phyloP scores from a whole-genome alignment of 2,113 vertebrate genomes.

The Carassius auratus region DNA sequence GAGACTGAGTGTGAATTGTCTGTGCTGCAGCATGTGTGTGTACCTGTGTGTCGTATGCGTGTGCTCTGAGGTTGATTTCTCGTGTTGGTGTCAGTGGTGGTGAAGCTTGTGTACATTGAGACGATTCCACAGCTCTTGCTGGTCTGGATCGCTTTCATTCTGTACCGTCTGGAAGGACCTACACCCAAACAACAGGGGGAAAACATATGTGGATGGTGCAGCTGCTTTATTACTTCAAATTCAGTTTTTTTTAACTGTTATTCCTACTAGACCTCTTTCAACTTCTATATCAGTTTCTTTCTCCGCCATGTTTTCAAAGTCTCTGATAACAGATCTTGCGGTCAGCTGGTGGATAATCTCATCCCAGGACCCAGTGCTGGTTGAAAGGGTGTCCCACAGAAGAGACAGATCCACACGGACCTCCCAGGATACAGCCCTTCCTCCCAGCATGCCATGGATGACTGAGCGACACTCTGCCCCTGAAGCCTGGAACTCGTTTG shows the following conservation, averaged over 20 bases:
- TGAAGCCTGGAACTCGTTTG: conserved; percentile 58
- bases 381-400: conserved; percentile 67
- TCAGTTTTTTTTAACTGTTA: not conserved
- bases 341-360: conserved; percentile 88
- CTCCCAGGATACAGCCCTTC: conserved; percentile 89
- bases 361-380: conserved; percentile 71
- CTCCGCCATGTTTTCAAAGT: conserved; percentile 89
- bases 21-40: not conserved
- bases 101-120: conserved; percentile 86
- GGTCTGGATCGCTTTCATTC: conserved; percentile 91
- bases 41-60: conserved; percentile 82
- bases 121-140: conserved; percentile 91
- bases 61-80: conserved; percentile 68
- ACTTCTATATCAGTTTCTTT: conserved; percentile 79
- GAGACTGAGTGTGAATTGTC: not conserved
- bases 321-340: conserved; percentile 85
- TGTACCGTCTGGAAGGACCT: conserved; percentile 75
- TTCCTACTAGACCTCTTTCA: conserved; percentile 9
- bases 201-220: not conserved
- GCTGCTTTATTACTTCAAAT: not conserved
- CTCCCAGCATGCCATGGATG: conserved; percentile 83
- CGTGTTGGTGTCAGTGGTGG: conserved; percentile 77
- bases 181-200: not conserved
- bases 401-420: conserved; percentile 80
- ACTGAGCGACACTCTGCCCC: conserved; percentile 85